Evolutionary conservation across 2,888 invertebrate genomes (phyloP).

Genomic region (Oligia strigilis): DNA sequence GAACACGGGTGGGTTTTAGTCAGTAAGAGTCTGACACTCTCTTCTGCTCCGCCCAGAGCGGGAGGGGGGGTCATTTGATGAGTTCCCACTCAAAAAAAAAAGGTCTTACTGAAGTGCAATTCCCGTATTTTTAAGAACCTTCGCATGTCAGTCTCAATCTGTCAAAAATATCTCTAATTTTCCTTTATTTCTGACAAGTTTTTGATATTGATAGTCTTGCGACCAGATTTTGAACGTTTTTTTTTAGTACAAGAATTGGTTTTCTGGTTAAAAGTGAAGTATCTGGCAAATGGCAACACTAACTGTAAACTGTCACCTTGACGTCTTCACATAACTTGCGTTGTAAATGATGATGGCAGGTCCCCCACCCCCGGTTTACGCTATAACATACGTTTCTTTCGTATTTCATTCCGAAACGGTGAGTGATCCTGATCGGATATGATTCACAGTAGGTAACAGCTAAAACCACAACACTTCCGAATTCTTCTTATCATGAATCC

Average conservation of each 20-base stretch:
- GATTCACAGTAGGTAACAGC: constrained; percentile 6
- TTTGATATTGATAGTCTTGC: no score
- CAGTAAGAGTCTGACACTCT: no score
- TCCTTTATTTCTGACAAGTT: no score
- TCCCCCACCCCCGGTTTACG: no score
- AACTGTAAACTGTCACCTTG: neutral
- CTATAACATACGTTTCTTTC: neutral
- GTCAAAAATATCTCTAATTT: no score
- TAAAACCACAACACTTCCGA: constrained; percentile 12
- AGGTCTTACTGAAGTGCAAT: neutral
- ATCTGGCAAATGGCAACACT: neutral
- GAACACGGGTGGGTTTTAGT: no score
- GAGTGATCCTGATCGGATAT: neutral
- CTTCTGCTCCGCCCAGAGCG: no score
- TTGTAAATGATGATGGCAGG: neutral
- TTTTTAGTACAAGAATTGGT: no score
- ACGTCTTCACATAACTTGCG: neutral
- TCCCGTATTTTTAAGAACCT: no score
- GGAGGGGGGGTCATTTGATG: no score
- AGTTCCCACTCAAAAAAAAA: neutral
- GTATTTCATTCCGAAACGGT: neutral
- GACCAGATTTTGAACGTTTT: no score
- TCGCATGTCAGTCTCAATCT: no score
- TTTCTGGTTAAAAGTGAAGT: neutral
- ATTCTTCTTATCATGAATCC: constrained; percentile 6